Evolutionary conservation across 2,888 invertebrate genomes (phyloP), one percentile per base, ranked within the genome.

Genomic region (Phymatocera aterrima): DNA sequence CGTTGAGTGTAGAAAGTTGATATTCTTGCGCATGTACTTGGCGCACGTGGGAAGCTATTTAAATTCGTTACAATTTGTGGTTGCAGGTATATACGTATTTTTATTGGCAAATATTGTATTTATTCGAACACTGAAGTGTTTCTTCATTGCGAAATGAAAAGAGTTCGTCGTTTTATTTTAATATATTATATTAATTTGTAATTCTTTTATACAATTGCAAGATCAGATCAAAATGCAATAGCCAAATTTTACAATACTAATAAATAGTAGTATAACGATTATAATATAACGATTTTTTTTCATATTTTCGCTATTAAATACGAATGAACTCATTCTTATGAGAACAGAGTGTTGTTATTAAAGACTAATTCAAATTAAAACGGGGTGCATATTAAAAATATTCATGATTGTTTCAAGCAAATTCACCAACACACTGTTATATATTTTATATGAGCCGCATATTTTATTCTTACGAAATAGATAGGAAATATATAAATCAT

Each of bases 251-350:
- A n/a, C n/a, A 18, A 64, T 37, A 37, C 37, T 37, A 37, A 64
- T 37, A 64, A 64, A 64, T 64, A 64, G 18, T 64, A 64, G n/a
- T n/a, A n/a, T n/a, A n/a, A n/a, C n/a, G n/a, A n/a, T n/a, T 37
- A 37, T 18, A 64, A 57, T 24, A 28, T 57, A 57, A 37, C 21
- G 21, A 18, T 37, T 64, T 64, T 64, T 37, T 40, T 12, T 18
- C 10, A 40, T 64, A 51, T 37, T 64, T 64, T 64, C 18, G 18
- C 10, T 18, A 12, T 21, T 64, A 51, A 51, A n/a, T 51, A 64
- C 64, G 37, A 64, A 64, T 64, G 34, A 40, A 64, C 37, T 37
- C 8, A 37, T 64, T n/a, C n/a, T n/a, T 64, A 37, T 34, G 64
- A 64, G 64, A 64, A 37, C 64, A 34, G 37, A 37, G 10, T 64